phyloP scores from a whole-genome alignment of 2,113 vertebrate species.

The Odobenus rosmarus region DNA sequence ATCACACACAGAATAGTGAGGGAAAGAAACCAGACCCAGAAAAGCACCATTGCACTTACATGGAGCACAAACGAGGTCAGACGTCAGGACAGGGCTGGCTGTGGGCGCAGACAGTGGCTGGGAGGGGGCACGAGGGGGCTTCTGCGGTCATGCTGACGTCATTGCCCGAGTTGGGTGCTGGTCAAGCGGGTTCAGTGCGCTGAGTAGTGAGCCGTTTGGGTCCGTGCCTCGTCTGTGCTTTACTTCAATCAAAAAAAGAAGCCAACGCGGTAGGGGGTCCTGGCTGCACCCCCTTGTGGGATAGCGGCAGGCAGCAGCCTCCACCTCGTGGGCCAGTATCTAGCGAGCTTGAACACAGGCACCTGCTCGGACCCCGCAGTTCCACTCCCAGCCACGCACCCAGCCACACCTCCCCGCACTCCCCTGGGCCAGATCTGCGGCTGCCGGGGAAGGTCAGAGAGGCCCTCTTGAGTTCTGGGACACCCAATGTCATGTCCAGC shows the following conservation, averaged over 20 bases:
- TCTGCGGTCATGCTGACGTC: background rate
- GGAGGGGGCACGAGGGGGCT: background rate
- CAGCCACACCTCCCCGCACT: background rate
- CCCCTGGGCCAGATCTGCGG: background rate
- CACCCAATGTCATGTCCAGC: background rate
- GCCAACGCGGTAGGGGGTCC: background rate
- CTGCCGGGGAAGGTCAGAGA: background rate
- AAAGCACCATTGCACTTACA: background rate
- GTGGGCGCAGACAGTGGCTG: too few species aligned
- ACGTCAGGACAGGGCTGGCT: too few species aligned
- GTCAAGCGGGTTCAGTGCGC: background rate
- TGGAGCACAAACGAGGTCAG: background rate
- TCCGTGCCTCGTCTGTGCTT: background rate
- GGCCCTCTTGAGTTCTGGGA: background rate
- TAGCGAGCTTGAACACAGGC: background rate
- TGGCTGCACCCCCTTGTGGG: background rate
- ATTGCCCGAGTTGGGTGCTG: background rate
- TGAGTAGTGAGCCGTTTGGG: fast-evolving
- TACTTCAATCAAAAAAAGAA: background rate
- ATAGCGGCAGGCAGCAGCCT: background rate
- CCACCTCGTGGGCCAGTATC: background rate
- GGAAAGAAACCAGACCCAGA: background rate
- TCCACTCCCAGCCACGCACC: too few species aligned
- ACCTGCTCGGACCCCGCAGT: too few species aligned
- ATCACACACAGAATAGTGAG: background rate